phyloP scores from a whole-genome alignment of 2,797 vertebrate genomes.

The Florisuga fusca region DNA sequence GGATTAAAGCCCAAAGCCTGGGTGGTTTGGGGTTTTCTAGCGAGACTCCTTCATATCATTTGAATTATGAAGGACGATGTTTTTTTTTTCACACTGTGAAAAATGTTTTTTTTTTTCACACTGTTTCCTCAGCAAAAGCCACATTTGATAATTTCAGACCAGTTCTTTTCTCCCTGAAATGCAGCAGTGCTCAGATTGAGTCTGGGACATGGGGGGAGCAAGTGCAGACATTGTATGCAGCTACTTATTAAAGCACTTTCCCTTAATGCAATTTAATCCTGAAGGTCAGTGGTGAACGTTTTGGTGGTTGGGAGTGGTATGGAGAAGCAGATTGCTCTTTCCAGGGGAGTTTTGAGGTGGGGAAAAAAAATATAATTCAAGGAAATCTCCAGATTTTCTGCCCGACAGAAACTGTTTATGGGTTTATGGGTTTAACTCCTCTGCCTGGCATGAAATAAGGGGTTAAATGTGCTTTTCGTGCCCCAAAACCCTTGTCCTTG shows the following conservation, averaged over 20 bases:
- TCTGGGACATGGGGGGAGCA: background rate
- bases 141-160: background rate
- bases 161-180: background rate
- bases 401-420: background rate
- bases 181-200: background rate
- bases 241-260: background rate
- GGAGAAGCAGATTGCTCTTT: background rate
- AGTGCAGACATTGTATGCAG: background rate
- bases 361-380: background rate
- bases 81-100: too few relatives aligned
- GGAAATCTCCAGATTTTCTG: background rate
- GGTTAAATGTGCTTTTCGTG: background rate
- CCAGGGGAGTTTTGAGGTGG: background rate
- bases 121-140: background rate
- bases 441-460: fast-evolving
- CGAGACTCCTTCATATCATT: fast-evolving
- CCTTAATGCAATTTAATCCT: background rate
- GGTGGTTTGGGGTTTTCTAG: background rate
- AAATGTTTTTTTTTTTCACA: background rate
- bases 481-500: fast-evolving
- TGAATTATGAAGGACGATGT: too few relatives aligned
- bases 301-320: background rate
- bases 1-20: fast-evolving
- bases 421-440: fast-evolving
- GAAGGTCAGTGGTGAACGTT: background rate